Base-by-base conservation (phyloP, 2,797 vertebrate species). In the Philypnodon macrostomus region DNA sequence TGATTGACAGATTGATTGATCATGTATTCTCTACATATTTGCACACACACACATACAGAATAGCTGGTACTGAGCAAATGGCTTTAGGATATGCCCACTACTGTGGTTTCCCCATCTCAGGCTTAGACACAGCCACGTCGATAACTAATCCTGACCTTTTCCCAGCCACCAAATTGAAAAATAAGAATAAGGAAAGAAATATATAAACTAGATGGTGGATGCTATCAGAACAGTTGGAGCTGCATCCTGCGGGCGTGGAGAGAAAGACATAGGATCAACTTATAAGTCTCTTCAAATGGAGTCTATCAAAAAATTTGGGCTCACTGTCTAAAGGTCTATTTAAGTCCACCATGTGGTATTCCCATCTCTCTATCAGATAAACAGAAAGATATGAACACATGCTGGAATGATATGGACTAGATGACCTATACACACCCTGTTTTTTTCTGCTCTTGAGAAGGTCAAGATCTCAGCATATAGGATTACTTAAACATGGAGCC, bases 101-200 rank as follows among this genome's bases (percentile, higher is more conserved):
- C 62, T 66, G 76, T 71, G 78, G 77, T 78, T 44, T 83, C 73
- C 75, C 70, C 36, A 64, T 85, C 75, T 79, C 79, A 72, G 79
- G 80, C 80, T 88, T 81, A 85, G 83, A 87, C 80, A 75, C 73
- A 75, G 77, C 78, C 82, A 77, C 77, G 88, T 90, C 87, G 85
- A 90, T 90, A 91, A 89, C 87, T 89, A 89, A 90, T 90, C 87
- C 88, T 89, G 86, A 91, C 89, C 87, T 90, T 90, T n/a, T 87
- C 78, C 77, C 81, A 74, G 83, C 76, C 80, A 59, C 83, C 79
- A 88, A 90, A 89, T 89, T 89, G 87, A 89, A 89, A 89, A 87
- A 88, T 85, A 88, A 86, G 80, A 85, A 88, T 87, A 89, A 84
- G 80, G 82, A 83, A 87, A 89, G 2, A 33, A 14, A 33, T 33